Evolutionary conservation across 2,888 invertebrate genomes (phyloP).

Genomic region (Chromoteleia sp.): DNA sequence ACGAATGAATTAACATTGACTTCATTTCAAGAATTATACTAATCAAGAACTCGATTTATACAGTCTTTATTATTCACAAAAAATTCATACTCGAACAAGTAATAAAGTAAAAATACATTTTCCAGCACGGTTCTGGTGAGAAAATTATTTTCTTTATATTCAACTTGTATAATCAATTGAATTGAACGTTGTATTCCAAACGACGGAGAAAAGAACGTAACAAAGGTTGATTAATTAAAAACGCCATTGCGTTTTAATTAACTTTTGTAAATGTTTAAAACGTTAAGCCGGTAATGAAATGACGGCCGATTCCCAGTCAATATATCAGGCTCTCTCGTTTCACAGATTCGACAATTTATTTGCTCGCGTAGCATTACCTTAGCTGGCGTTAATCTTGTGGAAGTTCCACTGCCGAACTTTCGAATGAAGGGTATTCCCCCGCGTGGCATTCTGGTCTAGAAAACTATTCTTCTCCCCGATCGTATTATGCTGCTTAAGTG

Average conservation of each 20-base stretch:
- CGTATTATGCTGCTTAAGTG: constrained; percentile 47
- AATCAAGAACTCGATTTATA: no score
- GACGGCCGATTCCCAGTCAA: constrained; percentile 51
- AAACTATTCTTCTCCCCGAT: constrained; percentile 47
- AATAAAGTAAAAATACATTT: no score
- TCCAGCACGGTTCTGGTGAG: no score
- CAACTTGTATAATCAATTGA: no score
- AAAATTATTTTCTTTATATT: no score
- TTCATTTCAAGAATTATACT: no score
- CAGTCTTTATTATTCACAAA: no score
- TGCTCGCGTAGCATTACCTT: constrained; percentile 60
- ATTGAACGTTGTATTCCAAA: no score
- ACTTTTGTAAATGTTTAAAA: constrained; percentile 14
- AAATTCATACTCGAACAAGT: no score
- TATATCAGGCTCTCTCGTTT: constrained; percentile 57
- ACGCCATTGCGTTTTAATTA: no score
- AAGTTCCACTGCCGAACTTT: constrained; percentile 54
- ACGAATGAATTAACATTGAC: no score
- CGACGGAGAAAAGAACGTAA: no score
- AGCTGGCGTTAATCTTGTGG: constrained; percentile 58
- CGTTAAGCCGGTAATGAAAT: constrained; percentile 34
- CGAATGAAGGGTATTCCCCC: constrained; percentile 55
- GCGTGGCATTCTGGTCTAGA: constrained; percentile 42
- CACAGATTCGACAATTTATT: constrained; percentile 67
- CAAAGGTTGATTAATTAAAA: neutral